Conservation (phyloP, 2,888 invertebrate species). For the Drosophila lutescens region DNA sequence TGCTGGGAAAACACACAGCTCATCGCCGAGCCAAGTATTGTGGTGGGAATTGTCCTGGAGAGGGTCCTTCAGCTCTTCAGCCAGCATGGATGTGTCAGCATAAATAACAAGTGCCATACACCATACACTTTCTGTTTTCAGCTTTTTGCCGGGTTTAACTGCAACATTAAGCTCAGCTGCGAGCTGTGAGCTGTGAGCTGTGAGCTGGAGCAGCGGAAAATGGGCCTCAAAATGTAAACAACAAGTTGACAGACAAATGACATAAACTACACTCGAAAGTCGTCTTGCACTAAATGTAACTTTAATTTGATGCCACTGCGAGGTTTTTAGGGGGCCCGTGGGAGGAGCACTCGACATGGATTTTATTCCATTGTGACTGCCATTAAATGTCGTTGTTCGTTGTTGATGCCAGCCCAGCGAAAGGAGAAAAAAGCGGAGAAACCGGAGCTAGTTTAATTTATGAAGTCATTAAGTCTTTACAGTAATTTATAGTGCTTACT, state of each 20-base stretch:
- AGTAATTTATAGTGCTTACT: constrained; percentile 19
- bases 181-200: constrained; percentile 5
- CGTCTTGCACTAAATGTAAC: constrained; percentile 33
- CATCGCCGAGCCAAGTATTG: constrained; percentile 16
- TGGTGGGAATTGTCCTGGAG: constrained; percentile 22
- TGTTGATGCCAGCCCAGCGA: background rate
- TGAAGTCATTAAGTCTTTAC: constrained; percentile 31
- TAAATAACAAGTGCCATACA: constrained; percentile 36
- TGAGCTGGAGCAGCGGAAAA: constrained; percentile 36
- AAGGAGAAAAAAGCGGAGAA: background rate
- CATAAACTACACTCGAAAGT: constrained; percentile 38
- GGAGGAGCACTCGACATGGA: constrained; percentile 23
- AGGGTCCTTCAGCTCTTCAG: constrained; percentile 22
- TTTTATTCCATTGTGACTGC: constrained; percentile 33
- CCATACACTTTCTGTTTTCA: constrained; percentile 28
- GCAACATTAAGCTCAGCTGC: constrained; percentile 39
- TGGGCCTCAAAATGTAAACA: constrained; percentile 39
- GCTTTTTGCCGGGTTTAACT: constrained; percentile 21
- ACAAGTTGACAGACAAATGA: constrained; percentile 37
- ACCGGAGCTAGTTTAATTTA: constrained; percentile 24
- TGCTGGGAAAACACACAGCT: constrained; percentile 21
- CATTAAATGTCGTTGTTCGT: constrained; percentile 29
- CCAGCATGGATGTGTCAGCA: constrained; percentile 30
- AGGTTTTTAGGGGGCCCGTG: constrained; percentile 9
- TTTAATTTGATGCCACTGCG: constrained; percentile 23